Evolutionary conservation across 2,113 vertebrate genomes (phyloP), one percentile per base, ranked within the genome.

Genomic region (Siniperca chuatsi): DNA sequence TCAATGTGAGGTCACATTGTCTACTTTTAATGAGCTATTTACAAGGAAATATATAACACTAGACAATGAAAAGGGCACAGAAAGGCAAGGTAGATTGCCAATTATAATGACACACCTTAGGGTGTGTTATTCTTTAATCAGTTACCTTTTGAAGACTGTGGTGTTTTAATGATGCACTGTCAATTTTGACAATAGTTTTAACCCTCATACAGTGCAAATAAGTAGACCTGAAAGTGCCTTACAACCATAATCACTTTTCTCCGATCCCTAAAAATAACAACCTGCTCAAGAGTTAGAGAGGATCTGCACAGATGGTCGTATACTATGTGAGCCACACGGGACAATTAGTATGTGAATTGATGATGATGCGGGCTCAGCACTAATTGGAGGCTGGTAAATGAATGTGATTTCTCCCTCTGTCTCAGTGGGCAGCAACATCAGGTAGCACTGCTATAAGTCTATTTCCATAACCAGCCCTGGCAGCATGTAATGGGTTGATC

Each of bases 261-360:
- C 48, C 23, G 1, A 66, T 73, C 68, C 58, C 78, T 80, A 84
- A 84, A 91, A 89, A 88, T 72, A 83, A 77, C n/a, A 88, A 83
- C 74, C 75, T 79, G 61, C 83, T 78, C 66, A 82, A 54, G 81
- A 91, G 65, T 79, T 61, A 37, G 83, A 84, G 79, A 84, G 79
- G 79, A 84, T 68, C 67, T 69, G 92, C 86, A 94, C 95, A 95
- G 93, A 95, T 93, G 92, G 90, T 85, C 78, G 86, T 91, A 81
- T 77, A 85, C 79, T 86, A 71, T 55, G 66, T 23, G 60, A 92
- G 90, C 88, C 92, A 91, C 92, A 85, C 72, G 89, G 90, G 93
- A 92, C 92, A 94, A 95, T 94, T 93, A 95, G 92, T 70, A 79
- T 89, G 85, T 91, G 94, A 95, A 95, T 92, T 92, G 93, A 95